Conservation (phyloP, 2,888 invertebrate species). For the Synergus laeviventris region DNA sequence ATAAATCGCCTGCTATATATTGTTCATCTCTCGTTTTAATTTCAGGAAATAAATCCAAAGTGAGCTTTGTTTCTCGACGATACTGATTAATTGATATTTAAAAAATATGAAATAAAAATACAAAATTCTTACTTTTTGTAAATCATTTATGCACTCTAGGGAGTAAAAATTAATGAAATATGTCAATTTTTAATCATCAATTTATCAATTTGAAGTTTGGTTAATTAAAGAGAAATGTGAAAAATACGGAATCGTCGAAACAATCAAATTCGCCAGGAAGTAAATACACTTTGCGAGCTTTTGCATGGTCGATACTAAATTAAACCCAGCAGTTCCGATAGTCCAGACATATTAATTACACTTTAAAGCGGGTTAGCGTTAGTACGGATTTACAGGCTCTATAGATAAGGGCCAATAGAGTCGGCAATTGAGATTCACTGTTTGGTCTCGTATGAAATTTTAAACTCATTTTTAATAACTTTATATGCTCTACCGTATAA, state of each 20-base stretch:
- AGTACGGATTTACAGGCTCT: conserved; percentile 49
- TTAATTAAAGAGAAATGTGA: not conserved
- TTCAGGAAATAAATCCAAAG: not conserved
- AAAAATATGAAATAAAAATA: too few species aligned
- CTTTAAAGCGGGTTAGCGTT: conserved; percentile 63
- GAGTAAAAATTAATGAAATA: too few species aligned
- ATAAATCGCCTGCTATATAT: not conserved
- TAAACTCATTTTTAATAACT: not conserved
- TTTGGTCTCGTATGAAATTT: not conserved
- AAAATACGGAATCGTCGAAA: conserved; percentile 16
- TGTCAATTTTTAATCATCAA: too few species aligned
- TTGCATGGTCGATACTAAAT: conserved; percentile 52
- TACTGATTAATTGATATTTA: not conserved
- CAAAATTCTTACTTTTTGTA: too few species aligned
- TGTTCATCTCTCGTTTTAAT: not conserved
- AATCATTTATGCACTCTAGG: too few species aligned
- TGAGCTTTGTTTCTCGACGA: not conserved
- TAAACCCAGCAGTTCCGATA: conserved; percentile 52
- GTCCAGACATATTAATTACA: conserved; percentile 66
- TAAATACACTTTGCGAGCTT: conserved; percentile 41
- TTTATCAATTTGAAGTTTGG: not conserved
- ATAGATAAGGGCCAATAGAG: conserved; percentile 35
- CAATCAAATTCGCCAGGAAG: conserved; percentile 30
- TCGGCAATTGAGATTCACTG: conserved; percentile 35
- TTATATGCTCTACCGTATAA: not conserved